These are phyloP conservation scores for Rhynchotus rufescens DNA, from an alignment of 2,797 vertebrate species.

Conservation along the genomic window DNA sequence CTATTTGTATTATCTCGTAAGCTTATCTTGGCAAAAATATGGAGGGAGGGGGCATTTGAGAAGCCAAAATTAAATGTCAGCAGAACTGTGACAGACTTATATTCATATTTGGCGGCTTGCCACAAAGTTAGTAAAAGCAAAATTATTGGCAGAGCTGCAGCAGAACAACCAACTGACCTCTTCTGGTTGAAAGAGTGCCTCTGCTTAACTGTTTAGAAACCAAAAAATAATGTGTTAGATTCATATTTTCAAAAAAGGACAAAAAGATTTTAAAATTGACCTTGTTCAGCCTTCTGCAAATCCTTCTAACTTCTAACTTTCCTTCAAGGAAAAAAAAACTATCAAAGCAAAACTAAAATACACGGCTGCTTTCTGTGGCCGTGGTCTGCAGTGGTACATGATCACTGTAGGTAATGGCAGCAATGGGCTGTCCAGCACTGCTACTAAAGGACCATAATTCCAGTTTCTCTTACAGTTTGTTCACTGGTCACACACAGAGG, in stretches of 20 bases:
- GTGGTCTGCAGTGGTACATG: not conserved
- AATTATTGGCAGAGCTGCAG: constrained; percentile 24
- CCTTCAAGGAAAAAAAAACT: not conserved
- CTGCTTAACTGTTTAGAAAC: constrained; percentile 44
- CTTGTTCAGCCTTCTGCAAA: not conserved
- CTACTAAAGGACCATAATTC: not conserved
- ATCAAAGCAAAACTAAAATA: not conserved
- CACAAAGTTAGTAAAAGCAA: constrained; percentile 35
- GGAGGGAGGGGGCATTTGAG: constrained; percentile 34
- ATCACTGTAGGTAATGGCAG: not conserved
- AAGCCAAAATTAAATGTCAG: constrained; percentile 58
- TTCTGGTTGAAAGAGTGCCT: not conserved
- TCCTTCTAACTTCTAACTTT: not conserved
- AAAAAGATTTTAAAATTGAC: not conserved
- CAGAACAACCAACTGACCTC: constrained; percentile 35
- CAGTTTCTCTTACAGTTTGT: not conserved
- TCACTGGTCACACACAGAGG: not conserved
- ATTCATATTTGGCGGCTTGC: constrained; percentile 52
- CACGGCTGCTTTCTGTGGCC: not conserved
- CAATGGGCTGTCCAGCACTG: rapidly evolving
- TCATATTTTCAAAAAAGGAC: not conserved
- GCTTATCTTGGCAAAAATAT: constrained; percentile 32
- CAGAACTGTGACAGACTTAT: constrained; percentile 49
- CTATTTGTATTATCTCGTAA: not conserved
- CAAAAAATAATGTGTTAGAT: not conserved